These are phyloP conservation scores for Sebastes vulpes DNA, from an alignment of 2,797 vertebrate genomes.

Conservation along the genomic window DNA sequence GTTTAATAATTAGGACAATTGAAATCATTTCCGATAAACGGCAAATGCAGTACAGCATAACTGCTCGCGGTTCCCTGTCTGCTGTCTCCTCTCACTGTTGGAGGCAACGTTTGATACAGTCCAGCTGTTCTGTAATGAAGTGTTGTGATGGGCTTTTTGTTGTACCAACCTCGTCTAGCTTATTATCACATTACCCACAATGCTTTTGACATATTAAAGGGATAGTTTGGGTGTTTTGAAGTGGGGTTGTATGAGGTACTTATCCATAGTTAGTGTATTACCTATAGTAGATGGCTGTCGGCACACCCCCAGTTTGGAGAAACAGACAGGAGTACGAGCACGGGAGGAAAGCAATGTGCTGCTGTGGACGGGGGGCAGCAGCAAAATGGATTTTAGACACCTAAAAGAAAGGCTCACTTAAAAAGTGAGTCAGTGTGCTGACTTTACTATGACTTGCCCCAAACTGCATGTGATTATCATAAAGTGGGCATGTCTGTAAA, in stretches of 20 bases:
- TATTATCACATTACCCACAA: neutral
- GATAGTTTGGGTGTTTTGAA: neutral
- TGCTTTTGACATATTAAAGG: neutral
- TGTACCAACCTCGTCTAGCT: neutral
- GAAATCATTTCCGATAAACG: constrained; percentile 8
- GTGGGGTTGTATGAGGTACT: neutral
- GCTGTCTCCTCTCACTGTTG: neutral
- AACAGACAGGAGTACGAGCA: too few species aligned
- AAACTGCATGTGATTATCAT: too few species aligned
- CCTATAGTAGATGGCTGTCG: neutral
- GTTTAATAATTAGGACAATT: neutral
- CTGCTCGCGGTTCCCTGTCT: neutral
- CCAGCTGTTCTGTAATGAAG: neutral
- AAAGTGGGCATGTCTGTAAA: too few species aligned
- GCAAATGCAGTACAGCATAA: neutral
- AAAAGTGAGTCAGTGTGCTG: too few species aligned
- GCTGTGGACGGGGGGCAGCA: too few species aligned
- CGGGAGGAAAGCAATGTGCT: too few species aligned
- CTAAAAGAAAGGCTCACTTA: too few species aligned
- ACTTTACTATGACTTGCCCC: too few species aligned
- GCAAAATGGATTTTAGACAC: too few species aligned
- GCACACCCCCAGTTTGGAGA: too few species aligned
- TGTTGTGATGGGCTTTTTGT: neutral
- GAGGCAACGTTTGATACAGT: neutral
- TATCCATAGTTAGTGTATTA: neutral